Percentiles rank a stretch among this genome's conserved stretches.
Conservation (phyloP, 1,140 invertebrate species). For the Ridgeia piscesae region DNA sequence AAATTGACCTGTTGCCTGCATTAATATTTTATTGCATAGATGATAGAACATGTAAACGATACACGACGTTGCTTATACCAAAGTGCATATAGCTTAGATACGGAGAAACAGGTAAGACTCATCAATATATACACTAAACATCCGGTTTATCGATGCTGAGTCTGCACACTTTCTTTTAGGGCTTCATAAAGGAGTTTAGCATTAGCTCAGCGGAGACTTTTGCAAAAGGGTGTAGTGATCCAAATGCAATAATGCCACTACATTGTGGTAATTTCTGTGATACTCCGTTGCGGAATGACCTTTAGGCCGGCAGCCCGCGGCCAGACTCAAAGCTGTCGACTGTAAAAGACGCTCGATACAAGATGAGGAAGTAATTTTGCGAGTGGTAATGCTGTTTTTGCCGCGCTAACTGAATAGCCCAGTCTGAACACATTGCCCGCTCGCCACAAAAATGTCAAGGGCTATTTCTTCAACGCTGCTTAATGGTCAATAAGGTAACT, state of each 20-base stretch:
- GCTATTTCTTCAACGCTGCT: neutral
- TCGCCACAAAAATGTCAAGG: neutral
- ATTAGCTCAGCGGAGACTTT: neutral
- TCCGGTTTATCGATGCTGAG: neutral
- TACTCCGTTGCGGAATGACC: neutral
- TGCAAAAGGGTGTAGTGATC: neutral
- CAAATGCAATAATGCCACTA: neutral
- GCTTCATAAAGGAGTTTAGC: neutral
- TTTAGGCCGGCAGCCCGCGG: neutral
- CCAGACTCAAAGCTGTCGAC: neutral
- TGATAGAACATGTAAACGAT: neutral
- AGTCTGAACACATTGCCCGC: neutral
- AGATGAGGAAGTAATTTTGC: neutral
- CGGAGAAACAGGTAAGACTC: neutral
- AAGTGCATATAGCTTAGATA: neutral
- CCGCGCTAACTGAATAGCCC: neutral
- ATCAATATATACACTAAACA: neutral
- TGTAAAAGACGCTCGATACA: neutral
- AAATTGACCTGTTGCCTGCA: neutral
- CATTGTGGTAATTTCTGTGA: neutral
- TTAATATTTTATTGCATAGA: neutral
- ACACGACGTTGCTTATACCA: neutral
- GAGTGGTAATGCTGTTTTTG: neutral
- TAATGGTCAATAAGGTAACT: neutral
- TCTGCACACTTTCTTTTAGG: neutral